A percentile compares a stretch with the other conserved stretches of the same genome.
Conservation (phyloP, 2,113 vertebrate species). For the Pluvialis apricaria region DNA sequence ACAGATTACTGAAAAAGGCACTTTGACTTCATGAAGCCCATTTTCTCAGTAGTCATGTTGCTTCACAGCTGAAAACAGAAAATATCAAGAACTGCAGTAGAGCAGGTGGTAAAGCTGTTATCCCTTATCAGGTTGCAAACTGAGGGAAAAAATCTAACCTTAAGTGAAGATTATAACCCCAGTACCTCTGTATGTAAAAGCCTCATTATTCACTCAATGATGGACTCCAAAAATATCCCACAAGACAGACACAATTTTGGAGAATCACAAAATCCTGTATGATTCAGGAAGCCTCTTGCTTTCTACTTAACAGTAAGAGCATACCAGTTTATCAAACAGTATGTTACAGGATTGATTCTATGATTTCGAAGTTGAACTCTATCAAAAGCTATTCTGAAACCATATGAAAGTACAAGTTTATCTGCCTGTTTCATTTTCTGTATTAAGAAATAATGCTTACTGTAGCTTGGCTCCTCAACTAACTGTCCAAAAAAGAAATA, state of each 20-base stretch:
- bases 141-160: not conserved
- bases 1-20: not conserved
- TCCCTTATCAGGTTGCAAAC: not conserved
- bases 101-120: not conserved
- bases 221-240: not conserved
- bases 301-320: not conserved
- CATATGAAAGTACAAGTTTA: not conserved
- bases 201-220: not conserved
- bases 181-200: not conserved
- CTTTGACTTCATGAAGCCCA: not conserved
- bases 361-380: not conserved
- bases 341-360: not conserved
- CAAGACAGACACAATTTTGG: not conserved
- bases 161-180: not conserved
- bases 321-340: not conserved
- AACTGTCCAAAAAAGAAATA: not conserved
- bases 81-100: not conserved
- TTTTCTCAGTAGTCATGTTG: not conserved
- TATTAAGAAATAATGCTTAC: not conserved
- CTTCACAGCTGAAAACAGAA: not conserved
- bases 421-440: not conserved
- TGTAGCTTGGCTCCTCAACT: not conserved
- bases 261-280: not conserved
- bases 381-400: not conserved
- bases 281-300: not conserved